Percentiles rank a stretch among this genome's conserved stretches.
These are phyloP conservation scores for Sylvia atricapilla DNA, from an alignment of 2,113 vertebrate genomes.

Conservation along the genomic window DNA sequence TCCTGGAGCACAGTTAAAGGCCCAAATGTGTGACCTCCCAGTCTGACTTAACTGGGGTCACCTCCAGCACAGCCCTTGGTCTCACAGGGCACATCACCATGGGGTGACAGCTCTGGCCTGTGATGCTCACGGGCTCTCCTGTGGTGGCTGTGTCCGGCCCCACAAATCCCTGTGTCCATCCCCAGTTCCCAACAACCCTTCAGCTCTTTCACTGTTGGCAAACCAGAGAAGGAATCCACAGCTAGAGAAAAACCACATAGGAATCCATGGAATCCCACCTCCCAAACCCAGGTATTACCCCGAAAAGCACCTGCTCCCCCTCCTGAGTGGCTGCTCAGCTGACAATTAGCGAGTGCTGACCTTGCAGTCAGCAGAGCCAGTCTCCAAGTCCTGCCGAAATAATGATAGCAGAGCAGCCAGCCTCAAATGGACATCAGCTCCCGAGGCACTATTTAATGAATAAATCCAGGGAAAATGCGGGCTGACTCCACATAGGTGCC, in stretches of 20 bases:
- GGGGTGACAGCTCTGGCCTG: background rate
- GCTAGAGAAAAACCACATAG: background rate
- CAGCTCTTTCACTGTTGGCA: background rate
- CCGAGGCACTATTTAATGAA: constrained; percentile 44
- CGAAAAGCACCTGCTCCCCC: background rate
- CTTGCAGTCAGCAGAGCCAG: constrained; percentile 35
- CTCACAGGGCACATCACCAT: background rate
- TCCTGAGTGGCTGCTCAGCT: background rate
- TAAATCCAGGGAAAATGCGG: constrained; percentile 46
- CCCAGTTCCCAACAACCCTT: background rate
- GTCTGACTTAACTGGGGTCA: background rate
- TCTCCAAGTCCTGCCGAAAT: constrained; percentile 27
- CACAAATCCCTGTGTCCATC: background rate
- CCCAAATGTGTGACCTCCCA: background rate
- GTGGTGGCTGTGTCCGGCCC: background rate
- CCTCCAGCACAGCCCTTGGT: background rate
- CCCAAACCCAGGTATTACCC: background rate
- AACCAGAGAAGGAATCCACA: background rate
- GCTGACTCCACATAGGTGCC: constrained; percentile 52
- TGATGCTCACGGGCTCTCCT: background rate
- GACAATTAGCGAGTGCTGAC: constrained; percentile 21
- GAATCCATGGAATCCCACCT: background rate
- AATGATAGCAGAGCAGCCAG: constrained; percentile 33
- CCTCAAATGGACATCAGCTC: constrained; percentile 49
- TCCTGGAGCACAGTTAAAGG: background rate